Conservation (phyloP, 2,113 vertebrate species). For the Apodemus speciosus region DNA sequence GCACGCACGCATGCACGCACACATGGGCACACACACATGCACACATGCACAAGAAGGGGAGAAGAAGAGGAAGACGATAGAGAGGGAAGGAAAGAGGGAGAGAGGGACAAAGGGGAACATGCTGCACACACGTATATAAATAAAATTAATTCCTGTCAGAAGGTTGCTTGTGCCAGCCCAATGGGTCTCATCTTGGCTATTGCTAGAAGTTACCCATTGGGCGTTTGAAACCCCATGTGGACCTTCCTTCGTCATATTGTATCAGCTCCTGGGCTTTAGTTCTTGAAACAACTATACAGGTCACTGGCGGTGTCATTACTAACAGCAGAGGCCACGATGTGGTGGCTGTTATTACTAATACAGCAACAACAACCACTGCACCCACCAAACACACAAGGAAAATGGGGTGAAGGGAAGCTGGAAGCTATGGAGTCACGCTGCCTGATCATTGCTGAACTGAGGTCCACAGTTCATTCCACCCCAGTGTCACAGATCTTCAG, state of each 20-base stretch:
- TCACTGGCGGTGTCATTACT: background rate
- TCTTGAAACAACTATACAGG: background rate
- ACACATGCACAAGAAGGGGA: background rate
- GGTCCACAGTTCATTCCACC: background rate
- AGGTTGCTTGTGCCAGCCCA: background rate
- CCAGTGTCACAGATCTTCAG: background rate
- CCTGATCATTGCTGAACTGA: background rate
- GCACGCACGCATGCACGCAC: too few species aligned
- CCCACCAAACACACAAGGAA: background rate
- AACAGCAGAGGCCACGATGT: background rate
- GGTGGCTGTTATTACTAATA: background rate
- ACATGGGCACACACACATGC: too few species aligned
- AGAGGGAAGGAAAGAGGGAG: background rate
- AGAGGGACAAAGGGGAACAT: background rate
- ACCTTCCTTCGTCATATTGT: background rate
- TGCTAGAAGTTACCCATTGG: background rate
- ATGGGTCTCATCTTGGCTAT: background rate
- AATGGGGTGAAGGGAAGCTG: background rate
- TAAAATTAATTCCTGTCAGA: background rate
- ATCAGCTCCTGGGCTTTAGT: background rate
- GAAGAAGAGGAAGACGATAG: too few species aligned
- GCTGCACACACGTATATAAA: background rate
- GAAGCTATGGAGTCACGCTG: too few species aligned
- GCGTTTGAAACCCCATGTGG: background rate
- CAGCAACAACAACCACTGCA: background rate